These are phyloP conservation scores for Acanthochromis polyacanthus DNA, from an alignment of 2,113 vertebrate species.

Conservation along the genomic window DNA sequence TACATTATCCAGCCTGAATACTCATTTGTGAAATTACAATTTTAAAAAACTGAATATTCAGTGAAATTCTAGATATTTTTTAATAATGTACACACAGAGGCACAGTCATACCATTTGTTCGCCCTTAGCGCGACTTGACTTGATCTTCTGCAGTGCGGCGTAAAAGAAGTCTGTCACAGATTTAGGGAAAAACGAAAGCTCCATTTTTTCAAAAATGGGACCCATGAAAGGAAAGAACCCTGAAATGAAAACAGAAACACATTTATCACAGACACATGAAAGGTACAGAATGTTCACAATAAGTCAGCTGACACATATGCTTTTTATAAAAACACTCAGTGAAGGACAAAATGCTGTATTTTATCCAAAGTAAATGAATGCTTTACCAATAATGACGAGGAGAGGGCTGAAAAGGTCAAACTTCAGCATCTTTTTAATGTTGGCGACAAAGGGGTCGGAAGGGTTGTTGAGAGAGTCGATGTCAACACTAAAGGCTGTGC, in stretches of 20 bases:
- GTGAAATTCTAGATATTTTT: neutral
- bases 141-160: conserved; percentile 78
- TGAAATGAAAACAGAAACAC: conserved; percentile 48
- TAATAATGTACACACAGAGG: neutral
- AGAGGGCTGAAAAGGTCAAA: conserved; percentile 78
- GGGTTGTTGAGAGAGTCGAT: conserved; percentile 86
- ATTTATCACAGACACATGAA: neutral
- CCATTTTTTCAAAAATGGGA: conserved; percentile 80
- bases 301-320: neutral
- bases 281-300: neutral
- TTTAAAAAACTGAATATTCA: neutral
- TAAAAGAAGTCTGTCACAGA: conserved; percentile 77
- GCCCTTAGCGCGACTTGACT: conserved; percentile 65
- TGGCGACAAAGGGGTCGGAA: conserved; percentile 81
- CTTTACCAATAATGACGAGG: conserved; percentile 76
- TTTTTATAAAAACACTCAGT: too few species aligned
- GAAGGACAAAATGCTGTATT: neutral
- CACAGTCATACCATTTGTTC: conserved; percentile 30
- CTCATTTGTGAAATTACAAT: too few species aligned
- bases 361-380: neutral
- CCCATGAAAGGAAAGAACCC: conserved; percentile 81
- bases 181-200: conserved; percentile 77
- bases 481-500: conserved; percentile 86
- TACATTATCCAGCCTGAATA: too few species aligned
- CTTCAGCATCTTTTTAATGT: conserved; percentile 85